Evolutionary conservation across 2,888 invertebrate genomes (phyloP), one percentile per base, ranked within the genome.

Genomic region (Bimastos eiseni): DNA sequence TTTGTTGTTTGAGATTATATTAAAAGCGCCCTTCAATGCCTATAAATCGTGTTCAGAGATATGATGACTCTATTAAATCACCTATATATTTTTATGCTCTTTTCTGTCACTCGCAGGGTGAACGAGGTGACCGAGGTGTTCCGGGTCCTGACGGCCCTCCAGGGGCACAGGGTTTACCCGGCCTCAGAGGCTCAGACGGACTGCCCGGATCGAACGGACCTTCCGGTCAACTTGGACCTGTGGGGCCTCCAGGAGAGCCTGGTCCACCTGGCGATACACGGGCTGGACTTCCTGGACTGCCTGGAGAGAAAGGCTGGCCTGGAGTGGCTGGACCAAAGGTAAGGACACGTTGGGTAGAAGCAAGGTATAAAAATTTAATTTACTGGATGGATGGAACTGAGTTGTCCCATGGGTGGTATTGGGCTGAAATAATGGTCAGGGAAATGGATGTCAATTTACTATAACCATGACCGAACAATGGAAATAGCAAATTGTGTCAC

Each of bases 321-420:
- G 86, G 86, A 36, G 86, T 36, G 37, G 86, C 37, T 17, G 86
- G 86, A 86, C 86, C 86, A 86, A 86, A 86, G 86, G 86, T 86
- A 86, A 36, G 86, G 37, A 36, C 30, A 70, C 30, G 70, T 70
- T n/a, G 70, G 30, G 8, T 70, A 13, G 70, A 11, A n/a, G 2
- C n/a, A n/a, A 70, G 70, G n/a, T n/a, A 70, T n/a, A 8, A 1
- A 70, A 70, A 70, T 49, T 30, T 70, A n/a, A n/a, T 30, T n/a
- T 70, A 8, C n/a, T 30, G 13, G 70, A 70, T 11, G 6, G 70
- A 70, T 0, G 70, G 30, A 30, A n/a, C n/a, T n/a, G n/a, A n/a
- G n/a, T n/a, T n/a, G n/a, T n/a, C n/a, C n/a, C 5, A 49, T 49
- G 1, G 49, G 49, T 5, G 24, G 24, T 21, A 24, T 21, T 4